Percentiles rank a stretch among this genome's conserved stretches.
Conservation (phyloP, 1,140 invertebrate species). For the Orius laevigatus region DNA sequence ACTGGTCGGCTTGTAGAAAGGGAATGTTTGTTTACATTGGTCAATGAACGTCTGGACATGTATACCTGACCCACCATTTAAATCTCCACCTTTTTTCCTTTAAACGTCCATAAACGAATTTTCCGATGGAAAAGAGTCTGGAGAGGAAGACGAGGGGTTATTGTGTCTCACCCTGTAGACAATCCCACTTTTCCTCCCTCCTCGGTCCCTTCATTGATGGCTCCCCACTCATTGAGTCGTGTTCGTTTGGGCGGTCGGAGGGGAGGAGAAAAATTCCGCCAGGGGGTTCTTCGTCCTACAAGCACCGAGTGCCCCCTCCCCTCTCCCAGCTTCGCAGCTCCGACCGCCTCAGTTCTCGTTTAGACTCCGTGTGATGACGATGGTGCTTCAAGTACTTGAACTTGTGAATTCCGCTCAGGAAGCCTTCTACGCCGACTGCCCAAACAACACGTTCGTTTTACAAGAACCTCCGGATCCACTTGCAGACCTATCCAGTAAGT, state of each 20-base stretch:
- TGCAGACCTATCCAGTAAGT: no score
- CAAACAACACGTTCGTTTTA: constrained; percentile 16
- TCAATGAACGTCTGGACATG: no score
- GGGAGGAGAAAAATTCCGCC: not conserved
- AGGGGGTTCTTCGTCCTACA: not conserved
- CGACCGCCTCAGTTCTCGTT: not conserved
- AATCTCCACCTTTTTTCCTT: no score
- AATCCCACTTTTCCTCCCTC: not conserved
- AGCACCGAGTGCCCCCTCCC: not conserved
- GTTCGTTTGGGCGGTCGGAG: not conserved
- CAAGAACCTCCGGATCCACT: no score
- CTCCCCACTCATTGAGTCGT: not conserved
- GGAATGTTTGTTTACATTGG: no score
- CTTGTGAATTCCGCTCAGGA: constrained; percentile 23
- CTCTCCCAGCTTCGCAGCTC: not conserved
- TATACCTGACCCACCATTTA: no score
- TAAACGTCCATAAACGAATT: no score
- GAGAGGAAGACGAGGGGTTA: no score
- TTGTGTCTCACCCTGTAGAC: not conserved
- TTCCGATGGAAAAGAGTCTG: no score
- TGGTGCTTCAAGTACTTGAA: constrained; percentile 24
- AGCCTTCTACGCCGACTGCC: constrained; percentile 22
- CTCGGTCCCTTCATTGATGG: not conserved
- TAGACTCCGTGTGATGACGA: constrained; percentile 4
- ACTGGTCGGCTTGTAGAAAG: no score